These are phyloP conservation scores for Apis mellifera DNA, from an alignment of 1,140 invertebrate genomes.

Conservation along the genomic window DNA sequence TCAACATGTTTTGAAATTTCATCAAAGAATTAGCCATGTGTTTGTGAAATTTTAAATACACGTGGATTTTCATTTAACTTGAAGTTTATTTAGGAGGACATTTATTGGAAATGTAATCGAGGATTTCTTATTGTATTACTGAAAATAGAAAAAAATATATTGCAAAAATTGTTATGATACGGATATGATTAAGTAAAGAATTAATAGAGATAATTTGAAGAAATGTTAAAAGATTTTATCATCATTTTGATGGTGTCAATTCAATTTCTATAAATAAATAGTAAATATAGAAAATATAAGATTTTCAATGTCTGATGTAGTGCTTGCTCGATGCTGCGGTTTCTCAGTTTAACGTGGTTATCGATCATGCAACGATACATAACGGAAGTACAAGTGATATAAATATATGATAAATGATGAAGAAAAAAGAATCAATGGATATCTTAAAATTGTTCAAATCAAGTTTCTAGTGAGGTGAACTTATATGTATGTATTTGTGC, in stretches of 20 bases:
- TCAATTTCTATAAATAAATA: not conserved
- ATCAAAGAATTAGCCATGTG: not conserved
- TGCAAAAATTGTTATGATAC: not conserved
- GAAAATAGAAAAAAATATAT: not conserved
- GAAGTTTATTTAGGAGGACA: not conserved
- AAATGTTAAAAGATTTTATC: not conserved
- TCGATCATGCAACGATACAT: conserved; percentile 22
- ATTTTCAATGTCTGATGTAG: not conserved
- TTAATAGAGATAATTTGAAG: not conserved
- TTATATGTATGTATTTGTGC: too few species aligned
- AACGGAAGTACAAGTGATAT: conserved; percentile 4
- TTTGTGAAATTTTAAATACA: not conserved
- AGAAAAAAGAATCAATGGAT: not conserved
- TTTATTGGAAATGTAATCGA: not conserved
- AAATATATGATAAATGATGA: conserved; percentile 2
- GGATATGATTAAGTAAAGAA: not conserved
- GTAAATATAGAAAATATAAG: not conserved
- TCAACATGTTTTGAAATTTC: too few species aligned
- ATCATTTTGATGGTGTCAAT: too few species aligned
- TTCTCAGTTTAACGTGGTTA: conserved; percentile 9
- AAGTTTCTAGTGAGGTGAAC: not conserved
- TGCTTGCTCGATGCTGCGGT: not conserved
- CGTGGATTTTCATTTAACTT: not conserved
- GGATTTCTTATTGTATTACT: not conserved
- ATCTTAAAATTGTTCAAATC: not conserved